These are phyloP conservation scores for Notothenia coriiceps DNA, from an alignment of 2,113 vertebrate species.

Conservation along the genomic window DNA sequence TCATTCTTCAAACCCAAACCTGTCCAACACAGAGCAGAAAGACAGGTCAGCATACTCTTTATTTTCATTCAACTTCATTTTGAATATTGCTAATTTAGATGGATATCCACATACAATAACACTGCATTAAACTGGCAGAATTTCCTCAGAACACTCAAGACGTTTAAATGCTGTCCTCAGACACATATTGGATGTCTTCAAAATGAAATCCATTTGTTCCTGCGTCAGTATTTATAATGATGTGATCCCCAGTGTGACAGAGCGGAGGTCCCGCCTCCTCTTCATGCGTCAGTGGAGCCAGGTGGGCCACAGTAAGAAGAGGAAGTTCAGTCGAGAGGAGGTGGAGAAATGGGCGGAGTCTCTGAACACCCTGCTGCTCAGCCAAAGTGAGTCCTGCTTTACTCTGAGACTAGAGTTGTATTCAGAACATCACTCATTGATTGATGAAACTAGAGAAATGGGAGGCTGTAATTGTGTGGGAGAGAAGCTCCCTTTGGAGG, in stretches of 20 bases:
- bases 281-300: slow-evolving; percentile 84
- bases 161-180: neutral
- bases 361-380: slow-evolving; percentile 72
- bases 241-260: slow-evolving; percentile 62
- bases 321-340: slow-evolving; percentile 65
- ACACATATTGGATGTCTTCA: neutral
- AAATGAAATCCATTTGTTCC: neutral
- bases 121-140: too few species aligned
- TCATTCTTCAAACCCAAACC: slow-evolving; percentile 75
- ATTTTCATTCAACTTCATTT: neutral
- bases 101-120: neutral
- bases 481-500: too few species aligned
- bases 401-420: neutral
- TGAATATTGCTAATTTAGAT: neutral
- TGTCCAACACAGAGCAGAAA: slow-evolving; percentile 66
- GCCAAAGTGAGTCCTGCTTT: slow-evolving; percentile 71
- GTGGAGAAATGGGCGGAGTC: slow-evolving; percentile 78
- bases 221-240: neutral
- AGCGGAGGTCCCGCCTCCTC: slow-evolving; percentile 76
- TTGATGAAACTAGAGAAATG: neutral
- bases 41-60: slow-evolving; percentile 55
- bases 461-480: too few species aligned
- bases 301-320: slow-evolving; percentile 72
- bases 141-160: neutral
- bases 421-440: neutral